A percentile compares a stretch with the other conserved stretches of the same genome.
Evolutionary conservation across 2,797 vertebrate genomes (phyloP).

Genomic region (Capromys pilorides): DNA sequence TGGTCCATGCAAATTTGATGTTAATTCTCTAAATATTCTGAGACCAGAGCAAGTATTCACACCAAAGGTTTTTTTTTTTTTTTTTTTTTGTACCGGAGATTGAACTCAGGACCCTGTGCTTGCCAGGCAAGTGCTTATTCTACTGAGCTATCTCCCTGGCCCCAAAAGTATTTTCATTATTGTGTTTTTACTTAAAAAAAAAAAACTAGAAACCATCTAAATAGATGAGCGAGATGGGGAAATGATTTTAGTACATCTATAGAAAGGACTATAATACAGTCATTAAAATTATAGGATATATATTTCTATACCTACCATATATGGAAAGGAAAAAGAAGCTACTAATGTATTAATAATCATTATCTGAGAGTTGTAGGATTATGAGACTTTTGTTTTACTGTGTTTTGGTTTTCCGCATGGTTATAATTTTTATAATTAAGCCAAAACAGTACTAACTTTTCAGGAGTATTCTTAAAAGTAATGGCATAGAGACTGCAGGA

Average conservation of each 20-base stretch:
- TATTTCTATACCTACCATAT: background rate
- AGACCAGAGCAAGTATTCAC: constrained; percentile 50
- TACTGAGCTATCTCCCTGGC: no score
- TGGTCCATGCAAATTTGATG: constrained; percentile 14
- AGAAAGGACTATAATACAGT: background rate
- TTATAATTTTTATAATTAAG: constrained; percentile 39
- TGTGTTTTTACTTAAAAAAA: constrained; percentile 14
- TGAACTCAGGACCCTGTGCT: no score
- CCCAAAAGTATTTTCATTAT: constrained; percentile 29
- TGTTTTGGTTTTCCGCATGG: constrained; percentile 1
- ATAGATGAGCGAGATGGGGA: background rate
- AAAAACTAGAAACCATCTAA: background rate
- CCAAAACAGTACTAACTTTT: background rate
- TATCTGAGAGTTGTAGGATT: background rate
- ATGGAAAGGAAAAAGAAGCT: constrained; percentile 26
- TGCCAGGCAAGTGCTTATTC: no score
- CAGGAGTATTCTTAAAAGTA: constrained; percentile 16
- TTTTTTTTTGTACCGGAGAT: no score
- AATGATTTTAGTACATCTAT: background rate
- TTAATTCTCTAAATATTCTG: constrained; percentile 30
- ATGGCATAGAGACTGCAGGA: background rate
- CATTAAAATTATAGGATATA: constrained; percentile 33
- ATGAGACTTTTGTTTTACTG: background rate
- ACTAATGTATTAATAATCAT: constrained; percentile 46
- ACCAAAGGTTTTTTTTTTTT: no score